Percentiles rank a stretch among this genome's conserved stretches.
Evolutionary conservation across 2,113 vertebrate genomes (phyloP).

Genomic region (Pycnonotus jocosus): DNA sequence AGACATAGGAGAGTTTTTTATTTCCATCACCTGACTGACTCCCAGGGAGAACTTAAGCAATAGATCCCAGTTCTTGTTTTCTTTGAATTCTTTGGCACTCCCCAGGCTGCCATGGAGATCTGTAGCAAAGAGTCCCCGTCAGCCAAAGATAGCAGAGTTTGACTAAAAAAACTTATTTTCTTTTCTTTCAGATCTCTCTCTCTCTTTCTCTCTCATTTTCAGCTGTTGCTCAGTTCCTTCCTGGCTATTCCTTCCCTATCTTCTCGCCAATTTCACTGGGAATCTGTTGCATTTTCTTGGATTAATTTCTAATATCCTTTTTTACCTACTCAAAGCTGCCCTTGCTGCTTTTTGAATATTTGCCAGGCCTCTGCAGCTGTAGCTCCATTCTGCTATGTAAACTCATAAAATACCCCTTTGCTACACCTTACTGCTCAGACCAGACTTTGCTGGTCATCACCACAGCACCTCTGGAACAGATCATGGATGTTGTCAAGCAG

Average conservation of each 20-base stretch:
- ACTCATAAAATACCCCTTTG: not conserved
- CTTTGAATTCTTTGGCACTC: conserved; percentile 37
- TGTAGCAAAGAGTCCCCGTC: not conserved
- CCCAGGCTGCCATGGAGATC: not conserved
- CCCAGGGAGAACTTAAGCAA: conserved; percentile 37
- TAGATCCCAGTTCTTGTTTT: conserved; percentile 36
- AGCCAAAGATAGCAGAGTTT: conserved; percentile 54
- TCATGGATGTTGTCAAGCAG: not conserved
- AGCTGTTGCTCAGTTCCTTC: conserved; percentile 4
- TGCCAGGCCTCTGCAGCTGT: not conserved
- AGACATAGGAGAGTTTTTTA: conserved; percentile 5
- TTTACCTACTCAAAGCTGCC: not conserved
- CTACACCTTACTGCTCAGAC: not conserved
- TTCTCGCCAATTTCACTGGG: not conserved
- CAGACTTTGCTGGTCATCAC: not conserved
- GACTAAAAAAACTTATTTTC: not conserved
- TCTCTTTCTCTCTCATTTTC: not conserved
- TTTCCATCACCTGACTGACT: conserved; percentile 53
- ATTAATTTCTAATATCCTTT: not conserved
- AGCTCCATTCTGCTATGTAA: not conserved
- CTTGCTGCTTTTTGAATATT: not conserved
- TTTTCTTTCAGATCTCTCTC: not conserved
- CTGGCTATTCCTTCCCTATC: not conserved
- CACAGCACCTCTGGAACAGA: not conserved
- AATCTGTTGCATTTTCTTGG: not conserved